A percentile compares a stretch with the other conserved stretches of the same genome.
These are phyloP conservation scores for Carettochelys insculpta DNA, from an alignment of 2,113 vertebrate species.

Conservation along the genomic window DNA sequence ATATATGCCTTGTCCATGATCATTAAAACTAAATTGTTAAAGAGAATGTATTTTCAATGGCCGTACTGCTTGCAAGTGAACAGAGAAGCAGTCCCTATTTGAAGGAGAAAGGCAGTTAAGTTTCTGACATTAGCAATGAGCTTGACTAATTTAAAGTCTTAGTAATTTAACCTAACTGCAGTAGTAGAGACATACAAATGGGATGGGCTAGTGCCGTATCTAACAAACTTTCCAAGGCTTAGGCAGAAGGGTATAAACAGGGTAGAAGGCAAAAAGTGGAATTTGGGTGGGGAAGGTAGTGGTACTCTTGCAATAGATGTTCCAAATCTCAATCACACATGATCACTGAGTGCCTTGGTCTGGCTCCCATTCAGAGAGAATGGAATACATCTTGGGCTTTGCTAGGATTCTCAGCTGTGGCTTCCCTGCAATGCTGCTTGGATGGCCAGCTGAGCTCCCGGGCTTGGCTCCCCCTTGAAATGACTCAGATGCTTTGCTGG, in stretches of 20 bases:
- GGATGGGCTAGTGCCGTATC: not conserved
- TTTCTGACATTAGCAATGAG: not conserved
- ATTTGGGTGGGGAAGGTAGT: not conserved
- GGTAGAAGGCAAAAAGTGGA: not conserved
- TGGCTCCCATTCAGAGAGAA: not conserved
- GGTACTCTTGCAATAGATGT: not conserved
- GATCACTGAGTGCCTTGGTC: not conserved
- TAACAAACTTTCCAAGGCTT: not conserved
- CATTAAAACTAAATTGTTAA: not conserved
- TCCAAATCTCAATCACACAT: not conserved
- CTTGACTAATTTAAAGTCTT: not conserved
- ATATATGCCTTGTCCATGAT: not conserved
- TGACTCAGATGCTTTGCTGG: not conserved
- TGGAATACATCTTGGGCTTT: not conserved
- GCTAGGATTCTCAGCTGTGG: not conserved
- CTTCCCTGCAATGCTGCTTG: not conserved
- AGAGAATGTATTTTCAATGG: not conserved
- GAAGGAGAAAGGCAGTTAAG: not conserved
- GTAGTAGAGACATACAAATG: not conserved
- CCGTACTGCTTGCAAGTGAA: not conserved
- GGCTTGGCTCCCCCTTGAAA: not conserved
- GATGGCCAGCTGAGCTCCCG: not conserved
- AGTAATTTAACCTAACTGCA: not conserved
- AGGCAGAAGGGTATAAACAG: not conserved
- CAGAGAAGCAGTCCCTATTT: not conserved